Percentiles rank a stretch among this genome's conserved stretches.
Conservation (phyloP, 2,888 invertebrate species). For the Drosophila nr. perissopoda region DNA sequence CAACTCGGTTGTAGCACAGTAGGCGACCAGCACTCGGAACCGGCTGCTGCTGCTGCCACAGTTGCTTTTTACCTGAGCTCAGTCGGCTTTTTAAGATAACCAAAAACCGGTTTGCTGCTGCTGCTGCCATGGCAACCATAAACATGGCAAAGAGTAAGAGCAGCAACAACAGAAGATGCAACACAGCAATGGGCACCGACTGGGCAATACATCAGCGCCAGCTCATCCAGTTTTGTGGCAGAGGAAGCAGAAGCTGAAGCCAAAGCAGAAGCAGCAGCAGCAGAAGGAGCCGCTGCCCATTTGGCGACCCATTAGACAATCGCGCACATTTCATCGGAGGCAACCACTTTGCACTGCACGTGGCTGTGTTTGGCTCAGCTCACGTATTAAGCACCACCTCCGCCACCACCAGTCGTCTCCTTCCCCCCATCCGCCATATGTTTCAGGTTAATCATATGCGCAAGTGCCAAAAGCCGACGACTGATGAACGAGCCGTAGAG, state of each 20-base stretch:
- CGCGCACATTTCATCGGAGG: conserved; percentile 64
- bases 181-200: conserved; percentile 35
- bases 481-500: conserved; percentile 42
- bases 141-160: conserved; percentile 48
- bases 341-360: conserved; percentile 62
- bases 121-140: conserved; percentile 73
- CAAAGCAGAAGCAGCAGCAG: conserved; percentile 10
- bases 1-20: conserved; percentile 45
- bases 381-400: conserved; percentile 36
- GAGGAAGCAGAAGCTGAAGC: conserved; percentile 1
- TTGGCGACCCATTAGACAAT: conserved; percentile 78
- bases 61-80: conserved; percentile 54
- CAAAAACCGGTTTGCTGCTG: conserved; percentile 64
- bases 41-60: conserved; percentile 43
- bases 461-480: conserved; percentile 68
- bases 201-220: conserved; percentile 50
- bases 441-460: conserved; percentile 68
- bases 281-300: conserved; percentile 50
- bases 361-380: conserved; percentile 42
- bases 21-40: conserved; percentile 57
- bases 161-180: conserved; percentile 34
- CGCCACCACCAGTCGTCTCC: background rate
- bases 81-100: conserved; percentile 67
- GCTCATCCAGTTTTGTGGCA: conserved; percentile 50
- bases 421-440: background rate